phyloP scores from a whole-genome alignment of 2,113 vertebrate genomes.

The Nestor notabilis region DNA sequence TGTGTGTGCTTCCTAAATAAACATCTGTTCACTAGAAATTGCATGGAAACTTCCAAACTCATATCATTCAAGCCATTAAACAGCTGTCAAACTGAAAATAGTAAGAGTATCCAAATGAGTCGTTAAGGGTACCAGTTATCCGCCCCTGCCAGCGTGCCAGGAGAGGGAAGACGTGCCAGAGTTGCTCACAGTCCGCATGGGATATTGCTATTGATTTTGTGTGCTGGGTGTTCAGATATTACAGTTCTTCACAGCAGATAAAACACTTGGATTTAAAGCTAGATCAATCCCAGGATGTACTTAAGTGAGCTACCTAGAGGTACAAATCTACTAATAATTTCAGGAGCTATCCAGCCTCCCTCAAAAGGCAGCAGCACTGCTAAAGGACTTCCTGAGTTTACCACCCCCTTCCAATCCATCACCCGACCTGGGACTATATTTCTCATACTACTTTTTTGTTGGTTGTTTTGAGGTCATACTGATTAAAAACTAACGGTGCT shows the following conservation, averaged over 20 bases:
- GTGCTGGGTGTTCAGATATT: not conserved
- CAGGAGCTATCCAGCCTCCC: not conserved
- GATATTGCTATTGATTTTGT: not conserved
- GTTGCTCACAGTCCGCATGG: not conserved
- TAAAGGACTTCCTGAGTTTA: not conserved
- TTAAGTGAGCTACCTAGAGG: not conserved
- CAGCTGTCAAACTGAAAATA: not conserved
- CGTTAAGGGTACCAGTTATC: not conserved
- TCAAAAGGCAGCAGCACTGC: not conserved
- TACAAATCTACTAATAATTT: not conserved
- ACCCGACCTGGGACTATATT: not conserved
- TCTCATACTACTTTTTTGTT: not conserved
- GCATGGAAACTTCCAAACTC: not conserved
- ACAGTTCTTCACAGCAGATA: not conserved
- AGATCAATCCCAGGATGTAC: accelerated
- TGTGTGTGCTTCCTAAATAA: not conserved
- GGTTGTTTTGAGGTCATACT: not conserved
- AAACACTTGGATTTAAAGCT: not conserved
- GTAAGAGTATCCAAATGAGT: not conserved
- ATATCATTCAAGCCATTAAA: not conserved
- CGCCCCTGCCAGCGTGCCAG: accelerated
- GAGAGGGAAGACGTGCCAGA: not conserved
- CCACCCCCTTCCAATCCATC: not conserved
- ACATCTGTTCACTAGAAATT: not conserved
- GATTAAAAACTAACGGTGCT: not conserved